phyloP scores from a whole-genome alignment of 2,888 invertebrate genomes.

The Drosophila quinaria region DNA sequence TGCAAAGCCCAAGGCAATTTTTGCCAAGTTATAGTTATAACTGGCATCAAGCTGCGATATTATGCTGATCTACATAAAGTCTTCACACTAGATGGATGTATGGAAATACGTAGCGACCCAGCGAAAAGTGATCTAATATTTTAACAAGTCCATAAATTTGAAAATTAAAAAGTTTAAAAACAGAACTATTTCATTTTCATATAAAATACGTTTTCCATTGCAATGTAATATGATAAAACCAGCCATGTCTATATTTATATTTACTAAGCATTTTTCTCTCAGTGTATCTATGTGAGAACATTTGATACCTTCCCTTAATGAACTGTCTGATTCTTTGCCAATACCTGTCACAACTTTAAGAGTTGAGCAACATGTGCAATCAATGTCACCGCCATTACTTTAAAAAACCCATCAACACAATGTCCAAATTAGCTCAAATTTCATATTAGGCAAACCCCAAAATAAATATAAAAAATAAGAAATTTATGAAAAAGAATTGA shows the following conservation, averaged over 20 bases:
- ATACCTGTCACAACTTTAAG: slow-evolving; percentile 59
- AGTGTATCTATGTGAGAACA: slow-evolving; percentile 1
- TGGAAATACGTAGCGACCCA: neutral
- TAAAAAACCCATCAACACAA: slow-evolving; percentile 60
- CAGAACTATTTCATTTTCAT: no score
- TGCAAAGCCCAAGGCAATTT: slow-evolving; percentile 17
- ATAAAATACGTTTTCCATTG: neutral
- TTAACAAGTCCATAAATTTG: no score
- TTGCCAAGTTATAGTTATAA: slow-evolving; percentile 8
- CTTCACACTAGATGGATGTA: slow-evolving; percentile 21
- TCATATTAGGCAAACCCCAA: slow-evolving; percentile 45
- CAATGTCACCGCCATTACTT: slow-evolving; percentile 72
- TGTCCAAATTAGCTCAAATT: slow-evolving; percentile 64
- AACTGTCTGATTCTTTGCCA: slow-evolving; percentile 27
- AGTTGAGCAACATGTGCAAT: slow-evolving; percentile 46
- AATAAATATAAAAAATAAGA: slow-evolving; percentile 11
- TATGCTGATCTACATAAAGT: slow-evolving; percentile 30
- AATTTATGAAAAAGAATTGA: slow-evolving; percentile 44
- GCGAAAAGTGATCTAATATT: neutral
- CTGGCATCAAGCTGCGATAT: slow-evolving; percentile 27
- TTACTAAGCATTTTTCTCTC: neutral
- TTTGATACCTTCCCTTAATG: slow-evolving; percentile 16
- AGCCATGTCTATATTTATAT: neutral
- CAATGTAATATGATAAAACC: neutral
- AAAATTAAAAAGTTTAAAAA: no score